Evolutionary conservation across 2,113 vertebrate species (phyloP).

Genomic region (Caranx melampygus): DNA sequence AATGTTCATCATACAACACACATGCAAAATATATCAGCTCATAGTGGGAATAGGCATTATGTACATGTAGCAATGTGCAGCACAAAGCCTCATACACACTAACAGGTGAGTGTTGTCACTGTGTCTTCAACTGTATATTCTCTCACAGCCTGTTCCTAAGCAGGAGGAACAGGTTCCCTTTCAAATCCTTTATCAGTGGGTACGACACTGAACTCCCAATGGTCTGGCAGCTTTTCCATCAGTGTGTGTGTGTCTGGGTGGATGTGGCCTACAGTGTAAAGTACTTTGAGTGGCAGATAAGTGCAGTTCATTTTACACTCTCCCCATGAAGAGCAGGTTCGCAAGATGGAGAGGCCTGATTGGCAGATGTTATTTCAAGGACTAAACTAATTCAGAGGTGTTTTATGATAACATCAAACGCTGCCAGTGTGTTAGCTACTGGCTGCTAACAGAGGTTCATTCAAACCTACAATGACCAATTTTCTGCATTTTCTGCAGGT

Average conservation of each 20-base stretch:
- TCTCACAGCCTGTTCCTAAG: too few relatives aligned
- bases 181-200: not conserved
- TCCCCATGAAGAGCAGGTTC: too few relatives aligned
- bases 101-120: slow-evolving; percentile 5
- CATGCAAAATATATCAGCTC: slow-evolving; percentile 16
- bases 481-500: too few relatives aligned
- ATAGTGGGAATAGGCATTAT: not conserved
- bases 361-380: not conserved
- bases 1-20: not conserved
- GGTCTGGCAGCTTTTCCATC: too few relatives aligned
- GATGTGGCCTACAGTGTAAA: too few relatives aligned
- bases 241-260: too few relatives aligned
- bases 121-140: not conserved
- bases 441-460: not conserved
- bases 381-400: not conserved
- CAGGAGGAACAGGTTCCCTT: not conserved
- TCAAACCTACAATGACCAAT: not conserved
- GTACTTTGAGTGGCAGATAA: too few relatives aligned
- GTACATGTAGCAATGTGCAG: not conserved
- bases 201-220: too few relatives aligned
- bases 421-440: not conserved
- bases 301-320: too few relatives aligned
- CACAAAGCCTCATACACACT: not conserved
- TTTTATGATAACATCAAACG: not conserved
- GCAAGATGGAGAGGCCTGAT: not conserved